Evolutionary conservation across 2,888 invertebrate species (phyloP), one percentile per base, ranked within the genome.

Genomic region (Xestia rhomboidea): DNA sequence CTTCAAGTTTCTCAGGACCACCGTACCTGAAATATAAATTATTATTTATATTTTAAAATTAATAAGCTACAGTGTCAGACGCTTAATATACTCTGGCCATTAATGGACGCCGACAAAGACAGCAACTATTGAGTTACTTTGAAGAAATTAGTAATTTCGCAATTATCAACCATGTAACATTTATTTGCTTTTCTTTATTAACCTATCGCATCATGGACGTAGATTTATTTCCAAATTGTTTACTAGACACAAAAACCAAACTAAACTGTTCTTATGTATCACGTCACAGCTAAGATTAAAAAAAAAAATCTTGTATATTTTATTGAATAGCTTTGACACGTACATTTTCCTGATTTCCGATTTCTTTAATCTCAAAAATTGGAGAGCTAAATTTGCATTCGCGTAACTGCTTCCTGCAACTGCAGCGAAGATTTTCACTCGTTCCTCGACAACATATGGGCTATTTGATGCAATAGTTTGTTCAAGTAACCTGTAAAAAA

Each of bases 371-470:
- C 89, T 82, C 0, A 97, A 89, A 89, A 98, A 98, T 5, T 95
- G 92, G 7, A 97, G 91, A 11, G 97, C 97, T 0, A 94, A 79
- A 8, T 93, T 77, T 0, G 97, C 94, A 68, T 97, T 97, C 11
- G 88, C 81, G 21, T 86, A 90, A 81, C 94, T 95, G 64, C 95
- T 93, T 34, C 92, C 92, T 11, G 95, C 95, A 0, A 97, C 95
- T 0, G 97, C 95, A 46, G 88, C 91, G 84, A 97, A 97, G 62
- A 97, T 97, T 73, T 91, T 93, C 0, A 89, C 77, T 38, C 95
- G 94, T 76, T 97, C 97, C 87, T 97, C 96, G 1, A 90, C 77
- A 5, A 89, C 87, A 76, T 93, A 95, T 0, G 91, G 91, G 67
- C 90, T 91, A 68, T 92, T 90, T 0, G 60, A 71, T 6, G 90